Conservation (phyloP, 2,113 vertebrate species). For the Monopterus albus region DNA sequence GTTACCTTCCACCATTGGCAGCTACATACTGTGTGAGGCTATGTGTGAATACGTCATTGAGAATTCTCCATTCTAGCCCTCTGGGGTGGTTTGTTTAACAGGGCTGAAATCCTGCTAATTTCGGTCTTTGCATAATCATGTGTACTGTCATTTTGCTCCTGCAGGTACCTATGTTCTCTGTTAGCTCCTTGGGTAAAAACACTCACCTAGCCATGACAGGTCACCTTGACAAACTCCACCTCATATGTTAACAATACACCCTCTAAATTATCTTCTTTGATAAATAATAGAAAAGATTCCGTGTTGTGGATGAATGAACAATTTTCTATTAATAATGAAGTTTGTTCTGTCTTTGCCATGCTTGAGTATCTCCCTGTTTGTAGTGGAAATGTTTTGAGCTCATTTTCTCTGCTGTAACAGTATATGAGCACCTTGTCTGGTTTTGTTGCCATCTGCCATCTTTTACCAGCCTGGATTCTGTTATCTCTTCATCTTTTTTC, state of each 20-base stretch:
- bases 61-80: neutral
- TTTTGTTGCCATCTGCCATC: slow-evolving; percentile 14
- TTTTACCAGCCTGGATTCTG: slow-evolving; percentile 8
- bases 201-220: no score
- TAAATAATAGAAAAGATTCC: neutral
- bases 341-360: neutral
- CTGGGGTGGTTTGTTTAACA: neutral
- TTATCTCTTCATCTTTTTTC: slow-evolving; percentile 48
- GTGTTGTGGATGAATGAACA: neutral
- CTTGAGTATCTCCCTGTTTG: neutral
- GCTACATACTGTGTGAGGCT: no score
- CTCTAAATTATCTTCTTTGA: no score
- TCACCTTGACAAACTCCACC: no score
- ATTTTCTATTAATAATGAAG: neutral
- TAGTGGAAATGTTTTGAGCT: neutral
- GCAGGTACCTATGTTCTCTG: no score
- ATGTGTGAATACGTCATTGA: no score
- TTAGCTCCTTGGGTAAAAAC: no score
- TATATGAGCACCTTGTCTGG: neutral
- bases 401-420: neutral
- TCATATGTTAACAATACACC: no score
- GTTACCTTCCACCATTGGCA: no score
- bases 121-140: no score
- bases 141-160: neutral
- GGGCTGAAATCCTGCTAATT: neutral